Conservation (phyloP, 2,797 vertebrate species). For the Galagoides demidoff region DNA sequence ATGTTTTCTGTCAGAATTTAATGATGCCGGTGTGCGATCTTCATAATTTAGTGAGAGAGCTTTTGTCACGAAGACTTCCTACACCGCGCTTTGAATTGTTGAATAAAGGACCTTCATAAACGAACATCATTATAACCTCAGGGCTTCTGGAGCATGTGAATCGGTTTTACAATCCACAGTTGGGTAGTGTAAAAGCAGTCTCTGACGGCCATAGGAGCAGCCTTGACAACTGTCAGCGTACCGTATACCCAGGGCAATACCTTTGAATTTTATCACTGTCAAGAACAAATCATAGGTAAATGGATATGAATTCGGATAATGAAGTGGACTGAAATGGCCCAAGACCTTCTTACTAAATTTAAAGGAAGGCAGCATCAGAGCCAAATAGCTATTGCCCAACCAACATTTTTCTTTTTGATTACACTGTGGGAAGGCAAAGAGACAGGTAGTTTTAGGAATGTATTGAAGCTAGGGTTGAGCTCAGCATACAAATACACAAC, state of each 20-base stretch:
- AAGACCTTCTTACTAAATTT: conserved; percentile 56
- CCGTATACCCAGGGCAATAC: background rate
- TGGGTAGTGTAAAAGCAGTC: background rate
- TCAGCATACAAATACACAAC: conserved; percentile 27
- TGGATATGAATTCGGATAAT: conserved; percentile 47
- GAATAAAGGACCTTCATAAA: background rate
- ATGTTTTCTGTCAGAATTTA: conserved; percentile 22
- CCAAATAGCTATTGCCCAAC: background rate
- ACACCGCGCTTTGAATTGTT: conserved; percentile 13
- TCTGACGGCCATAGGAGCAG: background rate
- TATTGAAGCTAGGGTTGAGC: background rate
- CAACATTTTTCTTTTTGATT: conserved; percentile 62
- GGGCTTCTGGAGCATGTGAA: background rate
- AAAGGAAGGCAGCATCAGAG: conserved; percentile 30
- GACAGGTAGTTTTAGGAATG: background rate
- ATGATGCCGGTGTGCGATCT: background rate
- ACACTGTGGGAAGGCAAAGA: background rate
- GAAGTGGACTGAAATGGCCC: conserved; percentile 22
- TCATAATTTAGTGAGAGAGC: conserved; percentile 1
- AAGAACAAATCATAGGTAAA: conserved; percentile 58
- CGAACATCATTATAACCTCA: background rate
- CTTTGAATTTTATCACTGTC: conserved; percentile 25
- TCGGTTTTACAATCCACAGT: background rate
- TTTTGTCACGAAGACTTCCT: conserved; percentile 27
- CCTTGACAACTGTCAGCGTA: background rate